These are phyloP conservation scores for Drosophila melanosoma DNA, from an alignment of 2,888 invertebrate genomes.

Conservation along the genomic window DNA sequence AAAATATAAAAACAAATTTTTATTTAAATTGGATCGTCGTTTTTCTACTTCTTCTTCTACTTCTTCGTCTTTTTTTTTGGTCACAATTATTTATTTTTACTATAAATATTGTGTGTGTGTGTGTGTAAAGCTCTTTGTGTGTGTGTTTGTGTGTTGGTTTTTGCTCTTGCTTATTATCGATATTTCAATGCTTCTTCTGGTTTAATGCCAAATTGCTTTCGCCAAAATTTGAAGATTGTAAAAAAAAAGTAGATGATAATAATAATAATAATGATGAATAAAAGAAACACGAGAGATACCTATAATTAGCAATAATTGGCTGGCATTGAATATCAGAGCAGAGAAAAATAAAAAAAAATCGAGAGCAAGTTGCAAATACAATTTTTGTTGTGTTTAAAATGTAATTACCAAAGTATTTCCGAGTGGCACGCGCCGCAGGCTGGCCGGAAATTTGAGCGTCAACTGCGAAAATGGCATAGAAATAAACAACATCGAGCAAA, in stretches of 20 bases:
- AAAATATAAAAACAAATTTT: constrained; percentile 25
- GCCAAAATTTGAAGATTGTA: background rate
- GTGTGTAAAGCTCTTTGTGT: constrained; percentile 15
- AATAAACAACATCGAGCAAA: constrained; percentile 34
- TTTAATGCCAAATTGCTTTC: constrained; percentile 57
- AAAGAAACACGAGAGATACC: constrained; percentile 32
- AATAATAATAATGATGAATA: constrained; percentile 39
- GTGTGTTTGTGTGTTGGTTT: background rate
- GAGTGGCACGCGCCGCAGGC: constrained; percentile 49
- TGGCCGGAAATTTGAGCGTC: constrained; percentile 70
- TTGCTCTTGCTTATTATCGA: constrained; percentile 47
- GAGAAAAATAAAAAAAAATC: too few relatives aligned
- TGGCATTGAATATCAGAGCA: constrained; percentile 44
- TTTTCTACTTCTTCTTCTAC: background rate
- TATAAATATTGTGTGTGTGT: constrained; percentile 25
- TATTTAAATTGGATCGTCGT: constrained; percentile 56
- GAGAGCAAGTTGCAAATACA: constrained; percentile 29
- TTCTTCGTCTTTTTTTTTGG: constrained; percentile 13
- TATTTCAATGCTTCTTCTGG: constrained; percentile 40
- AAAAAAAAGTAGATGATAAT: background rate
- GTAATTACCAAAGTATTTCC: constrained; percentile 74
- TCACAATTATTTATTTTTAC: constrained; percentile 49
- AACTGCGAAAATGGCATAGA: constrained; percentile 63
- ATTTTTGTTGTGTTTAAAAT: constrained; percentile 66
- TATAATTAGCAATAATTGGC: constrained; percentile 68